Evolutionary conservation across 2,113 vertebrate species (phyloP), one percentile per base, ranked within the genome.

Genomic region (Xyliphius kryptos): DNA sequence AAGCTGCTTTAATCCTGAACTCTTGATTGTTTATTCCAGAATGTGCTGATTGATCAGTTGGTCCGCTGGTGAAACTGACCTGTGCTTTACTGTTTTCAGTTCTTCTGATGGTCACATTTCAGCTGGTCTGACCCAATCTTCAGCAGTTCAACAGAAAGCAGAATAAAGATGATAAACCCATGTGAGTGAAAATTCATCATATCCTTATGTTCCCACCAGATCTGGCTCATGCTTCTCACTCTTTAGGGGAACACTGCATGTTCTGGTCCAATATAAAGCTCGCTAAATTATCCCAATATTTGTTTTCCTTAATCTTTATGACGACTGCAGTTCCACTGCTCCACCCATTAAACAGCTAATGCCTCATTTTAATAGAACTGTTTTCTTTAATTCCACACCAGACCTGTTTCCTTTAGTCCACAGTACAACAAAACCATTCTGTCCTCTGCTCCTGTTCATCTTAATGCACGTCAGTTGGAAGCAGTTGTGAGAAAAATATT

Each of bases 281-380:
- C 26, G 20, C n/a, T 9, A 13, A 53, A 4, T n/a, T 9, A 44
- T 41, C 41, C 14, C 10, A 48, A 14, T 48, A 6, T 46, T 46
- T 46, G 43, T 65, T 61, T 37, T 9, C 16, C 48, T 32, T 16
- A 48, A 16, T 62, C 26, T 38, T 41, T 56, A 16, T 54, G 54
- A 59, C 36, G 11, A 32, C 44, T 15, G 40, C 61, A 22, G 22
- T 6, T 26, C 22, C 21, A 47, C 61, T 22, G 12, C 37, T 49
- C 43, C 44, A 37, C 64, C 60, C 47, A 16, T 38, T 14, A 57
- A 47, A 60, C 44, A 20, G 50, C 40, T 43, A 44, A 50, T 26
- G 46, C 52, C 3, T 19, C 38, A 36, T 55, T 40, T 56, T 56
- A 22, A 41, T 15, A 26, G 38, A 22, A 5, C 8, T 58, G 43